Evolutionary conservation across 1,140 invertebrate genomes (phyloP), one percentile per base, ranked within the genome.

Genomic region (Phymastichus coffea): DNA sequence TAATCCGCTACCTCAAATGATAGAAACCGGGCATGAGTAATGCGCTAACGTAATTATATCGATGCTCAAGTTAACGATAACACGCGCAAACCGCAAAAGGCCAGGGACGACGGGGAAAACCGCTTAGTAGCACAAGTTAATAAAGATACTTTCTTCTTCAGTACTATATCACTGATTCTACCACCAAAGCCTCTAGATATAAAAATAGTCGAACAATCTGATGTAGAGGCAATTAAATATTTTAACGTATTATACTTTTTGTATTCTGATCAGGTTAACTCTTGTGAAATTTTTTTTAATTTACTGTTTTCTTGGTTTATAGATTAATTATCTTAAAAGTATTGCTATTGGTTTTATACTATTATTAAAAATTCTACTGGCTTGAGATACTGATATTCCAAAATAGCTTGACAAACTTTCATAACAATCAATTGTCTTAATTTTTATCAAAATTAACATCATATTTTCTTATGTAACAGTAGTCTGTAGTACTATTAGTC

Each of bases 161-260:
- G 7, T 79, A 62, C 51, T 54, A 44, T 52, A 51, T 59, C 58
- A 79, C 77, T 57, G 57, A 23, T 67, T 69, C 75, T 66, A 7
- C 80, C 78, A 38, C 72, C 74, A 69, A 64, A 81, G 0, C 74
- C 74, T 41, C 51, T 20, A 3, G 77, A 82, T 56, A 79, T 63
- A 67, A 66, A 80, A 67, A 70, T 78, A 8, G 79, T 66, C 3
- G 78, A 61, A n/a, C 78, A 75, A 70, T 79, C 64, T n/a, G 77
- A 76, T 44, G 76, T 81, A 46, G 57, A 73, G 23, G 70, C 74
- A 43, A 82, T 63, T 19, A 80, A 65, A 71, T 80, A 81, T 61
- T 81, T 81, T 14, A 80, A 59, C n/a, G 76, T 80, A 55, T 80
- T 78, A 22, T 58, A 63, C 58, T 76, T 76, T 63, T 79, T 79